These are phyloP conservation scores for Serilophus lunatus DNA, from an alignment of 2,113 vertebrate species.

Conservation along the genomic window DNA sequence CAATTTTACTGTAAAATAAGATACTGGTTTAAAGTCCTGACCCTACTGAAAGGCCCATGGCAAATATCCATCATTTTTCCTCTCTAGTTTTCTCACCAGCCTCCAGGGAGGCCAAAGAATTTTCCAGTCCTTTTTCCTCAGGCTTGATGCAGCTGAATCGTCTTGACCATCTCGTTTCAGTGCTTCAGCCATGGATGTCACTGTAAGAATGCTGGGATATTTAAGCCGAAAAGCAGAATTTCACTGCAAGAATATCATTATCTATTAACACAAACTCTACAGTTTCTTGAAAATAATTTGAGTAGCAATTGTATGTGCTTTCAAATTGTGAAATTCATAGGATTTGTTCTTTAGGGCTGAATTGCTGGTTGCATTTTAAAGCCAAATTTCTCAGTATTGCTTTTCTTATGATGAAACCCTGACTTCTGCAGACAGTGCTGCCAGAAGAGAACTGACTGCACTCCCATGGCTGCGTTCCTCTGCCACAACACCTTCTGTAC, in stretches of 20 bases:
- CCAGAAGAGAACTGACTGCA: background rate
- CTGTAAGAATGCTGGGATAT: background rate
- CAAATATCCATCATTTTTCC: background rate
- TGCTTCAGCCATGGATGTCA: background rate
- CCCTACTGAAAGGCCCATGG: background rate
- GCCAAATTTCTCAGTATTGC: background rate
- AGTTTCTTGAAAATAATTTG: background rate
- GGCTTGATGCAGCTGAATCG: background rate
- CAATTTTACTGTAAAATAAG: background rate
- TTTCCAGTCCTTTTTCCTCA: background rate
- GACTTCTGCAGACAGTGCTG: fast-evolving
- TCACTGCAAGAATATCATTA: background rate
- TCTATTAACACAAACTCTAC: background rate
- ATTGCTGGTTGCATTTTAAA: background rate
- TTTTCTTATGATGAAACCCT: background rate
- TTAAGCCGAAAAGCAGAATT: background rate
- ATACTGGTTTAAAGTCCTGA: background rate
- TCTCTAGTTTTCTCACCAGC: background rate
- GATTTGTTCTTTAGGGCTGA: background rate
- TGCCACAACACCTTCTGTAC: background rate
- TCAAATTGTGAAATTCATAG: background rate
- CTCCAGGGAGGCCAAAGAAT: background rate
- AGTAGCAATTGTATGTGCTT: background rate
- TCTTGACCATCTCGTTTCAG: background rate
- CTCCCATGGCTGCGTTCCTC: background rate